Conservation (phyloP, 1,140 invertebrate genomes). For the Neuroterus valhalla region DNA sequence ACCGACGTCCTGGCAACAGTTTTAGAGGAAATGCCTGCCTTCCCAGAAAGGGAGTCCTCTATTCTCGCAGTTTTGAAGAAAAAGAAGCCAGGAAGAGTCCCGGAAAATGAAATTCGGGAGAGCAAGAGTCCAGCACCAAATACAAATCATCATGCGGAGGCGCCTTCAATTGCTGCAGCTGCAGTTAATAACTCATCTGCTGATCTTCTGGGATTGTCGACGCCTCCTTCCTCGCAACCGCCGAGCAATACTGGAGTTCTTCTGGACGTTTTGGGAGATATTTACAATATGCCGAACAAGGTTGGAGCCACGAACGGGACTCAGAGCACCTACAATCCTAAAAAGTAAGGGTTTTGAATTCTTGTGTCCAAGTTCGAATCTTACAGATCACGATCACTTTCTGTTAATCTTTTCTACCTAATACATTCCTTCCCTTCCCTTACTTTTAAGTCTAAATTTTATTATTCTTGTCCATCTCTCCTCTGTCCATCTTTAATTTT, state of each 20-base stretch:
- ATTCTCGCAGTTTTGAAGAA: conserved; percentile 98
- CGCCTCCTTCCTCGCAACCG: conserved; percentile 83
- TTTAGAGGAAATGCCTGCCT: conserved; percentile 99
- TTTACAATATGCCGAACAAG: conserved; percentile 83
- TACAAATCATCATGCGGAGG: conserved; percentile 78
- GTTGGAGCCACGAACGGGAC: conserved; percentile 77
- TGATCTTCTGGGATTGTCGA: conserved; percentile 90
- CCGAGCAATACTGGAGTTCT: conserved; percentile 83
- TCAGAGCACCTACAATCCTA: conserved; percentile 85
- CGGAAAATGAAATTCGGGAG: conserved; percentile 88
- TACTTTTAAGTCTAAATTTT: too few relatives aligned
- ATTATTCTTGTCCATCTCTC: too few relatives aligned
- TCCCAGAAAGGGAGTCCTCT: conserved; percentile 98
- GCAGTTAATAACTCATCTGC: conserved; percentile 79
- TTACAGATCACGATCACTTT: too few relatives aligned
- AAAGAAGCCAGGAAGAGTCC: conserved; percentile 94
- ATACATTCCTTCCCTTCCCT: too few relatives aligned
- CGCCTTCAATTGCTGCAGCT: conserved; percentile 49
- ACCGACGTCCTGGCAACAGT: conserved; percentile 98
- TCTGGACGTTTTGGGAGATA: conserved; percentile 93
- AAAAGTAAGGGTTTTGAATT: conserved; percentile 78
- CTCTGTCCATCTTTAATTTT: too few relatives aligned
- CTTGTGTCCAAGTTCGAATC: too few relatives aligned
- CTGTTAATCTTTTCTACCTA: too few relatives aligned
- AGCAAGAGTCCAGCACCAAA: conserved; percentile 86